Evolutionary conservation across 2,113 vertebrate genomes (phyloP), one percentile per base, ranked within the genome.

Genomic region (Varanus salvator): DNA sequence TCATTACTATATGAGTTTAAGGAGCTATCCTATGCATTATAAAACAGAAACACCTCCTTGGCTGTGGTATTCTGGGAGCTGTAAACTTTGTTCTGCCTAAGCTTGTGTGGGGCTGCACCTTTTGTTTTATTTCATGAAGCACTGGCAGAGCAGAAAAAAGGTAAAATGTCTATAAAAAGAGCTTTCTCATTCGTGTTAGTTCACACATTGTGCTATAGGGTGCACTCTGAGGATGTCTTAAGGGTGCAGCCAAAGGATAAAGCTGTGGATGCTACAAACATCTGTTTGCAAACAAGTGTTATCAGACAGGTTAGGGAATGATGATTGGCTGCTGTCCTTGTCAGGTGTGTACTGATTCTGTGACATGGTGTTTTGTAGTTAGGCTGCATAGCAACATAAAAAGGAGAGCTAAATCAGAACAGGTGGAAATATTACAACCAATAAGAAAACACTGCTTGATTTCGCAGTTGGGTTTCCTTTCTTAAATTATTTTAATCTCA

Each of bases 121-220:
- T 87, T 31, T 12, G 85, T 91, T 77, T 94, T 5, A 81, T 84
- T 92, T 85, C 89, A 74, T 6, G 86, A 77, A 87, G 75, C 84
- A 38, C 31, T 64, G 27, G 1, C 72, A 66, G 4, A n/a, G 27
- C 38, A 48, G 52, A 83, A 14, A 85, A 17, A 76, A 57, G 25
- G 31, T 66, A 48, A 74, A n/a, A 66, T 48, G 23, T 23, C 27
- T 68, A 52, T 31, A 38, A 29, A 34, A 84, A 77, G n/a, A 31
- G 6, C 1, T n/a, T 68, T 48, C 17, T 50, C n/a, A 66, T 66
- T 60, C 38, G 71, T 52, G 0, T 9, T 66, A 4, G 1, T 80
- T 64, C 57, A 66, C 57, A 64, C 25, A 8, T 83, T 68, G 11
- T 3, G 34, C 25, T 60, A 21, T 29, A 19, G 17, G 17, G 60